A percentile compares a stretch with the other conserved stretches of the same genome.
phyloP scores from a whole-genome alignment of 2,113 vertebrate species.

The Fukomys damarensis region DNA sequence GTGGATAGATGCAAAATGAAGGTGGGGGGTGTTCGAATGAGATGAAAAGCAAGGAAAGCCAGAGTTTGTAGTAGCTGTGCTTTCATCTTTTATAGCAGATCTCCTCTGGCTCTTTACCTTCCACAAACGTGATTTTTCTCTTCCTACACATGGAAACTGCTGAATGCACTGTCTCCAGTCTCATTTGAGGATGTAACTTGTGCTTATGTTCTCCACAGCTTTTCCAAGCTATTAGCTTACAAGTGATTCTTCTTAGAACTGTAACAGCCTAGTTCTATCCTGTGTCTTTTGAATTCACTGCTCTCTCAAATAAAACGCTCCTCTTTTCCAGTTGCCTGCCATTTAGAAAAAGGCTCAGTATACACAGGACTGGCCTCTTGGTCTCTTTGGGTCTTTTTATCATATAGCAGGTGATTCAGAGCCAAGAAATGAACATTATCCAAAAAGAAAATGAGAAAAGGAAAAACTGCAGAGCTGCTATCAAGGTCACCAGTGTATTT shows the following conservation, averaged over 20 bases:
- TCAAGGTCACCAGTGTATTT: constrained; percentile 75
- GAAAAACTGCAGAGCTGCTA: constrained; percentile 57
- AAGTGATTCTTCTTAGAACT: not conserved
- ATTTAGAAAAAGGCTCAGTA: not conserved
- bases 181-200: not conserved
- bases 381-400: constrained; percentile 31
- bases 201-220: not conserved
- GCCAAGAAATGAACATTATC: not conserved
- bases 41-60: not conserved
- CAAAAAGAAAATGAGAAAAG: constrained; percentile 9
- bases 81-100: not conserved
- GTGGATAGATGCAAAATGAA: not conserved
- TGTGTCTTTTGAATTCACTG: not conserved
- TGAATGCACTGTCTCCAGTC: not conserved
- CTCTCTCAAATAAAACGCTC: not conserved
- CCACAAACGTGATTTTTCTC: not conserved
- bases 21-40: not conserved
- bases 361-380: not conserved
- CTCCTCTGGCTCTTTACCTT: not conserved
- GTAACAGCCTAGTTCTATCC: not conserved
- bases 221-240: not conserved
- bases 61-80: not conserved
- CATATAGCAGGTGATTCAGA: not conserved
- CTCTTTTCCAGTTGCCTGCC: not conserved
- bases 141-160: not conserved